Evolutionary conservation across 2,888 invertebrate genomes (phyloP), one percentile per base, ranked within the genome.

Genomic region (Conchocele bisecta): DNA sequence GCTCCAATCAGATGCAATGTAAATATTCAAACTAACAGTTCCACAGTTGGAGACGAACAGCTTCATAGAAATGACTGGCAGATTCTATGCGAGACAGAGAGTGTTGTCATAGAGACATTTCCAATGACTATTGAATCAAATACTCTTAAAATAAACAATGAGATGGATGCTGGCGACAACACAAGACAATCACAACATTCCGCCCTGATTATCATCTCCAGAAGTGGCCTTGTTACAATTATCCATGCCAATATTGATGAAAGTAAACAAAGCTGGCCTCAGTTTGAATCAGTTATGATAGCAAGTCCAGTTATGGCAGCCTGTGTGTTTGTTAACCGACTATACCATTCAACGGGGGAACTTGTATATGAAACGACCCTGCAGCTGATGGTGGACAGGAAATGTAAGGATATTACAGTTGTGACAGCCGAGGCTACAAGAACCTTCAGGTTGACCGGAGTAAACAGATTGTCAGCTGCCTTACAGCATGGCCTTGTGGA

Each of bases 1-100:
- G 56, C 58, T 46, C 59, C 75, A 59, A n/a, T 75, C 4, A 64
- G 65, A 56, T n/a, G n/a, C n/a, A n/a, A n/a, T n/a, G n/a, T n/a
- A n/a, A n/a, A n/a, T n/a, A n/a, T n/a, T n/a, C n/a, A n/a, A n/a
- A n/a, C n/a, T n/a, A 31, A 42, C 13, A n/a, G 31, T 56, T 6
- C 17, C 46, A 41, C 24, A 42, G 5, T 20, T 11, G 33, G 9
- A n/a, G 51, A 44, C 35, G 6, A 20, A 13, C 24, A 17, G 17
- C 6, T n/a, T 1, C 20, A 42, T 31, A 20, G 20, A 15, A 26
- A 29, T 15, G 37, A 35, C 1, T 63, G 41, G 61, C 61, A 42
- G 20, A 33, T 66, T 2, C 46, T 75, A 11, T 71, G 75, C 50
- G 59, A 71, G 24, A 71, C 67, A 39, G 58, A 57, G 3, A 48